A percentile compares a stretch with the other conserved stretches of the same genome.
Evolutionary conservation across 2,888 invertebrate species (phyloP).

Genomic region (Megastigmus dorsalis): DNA sequence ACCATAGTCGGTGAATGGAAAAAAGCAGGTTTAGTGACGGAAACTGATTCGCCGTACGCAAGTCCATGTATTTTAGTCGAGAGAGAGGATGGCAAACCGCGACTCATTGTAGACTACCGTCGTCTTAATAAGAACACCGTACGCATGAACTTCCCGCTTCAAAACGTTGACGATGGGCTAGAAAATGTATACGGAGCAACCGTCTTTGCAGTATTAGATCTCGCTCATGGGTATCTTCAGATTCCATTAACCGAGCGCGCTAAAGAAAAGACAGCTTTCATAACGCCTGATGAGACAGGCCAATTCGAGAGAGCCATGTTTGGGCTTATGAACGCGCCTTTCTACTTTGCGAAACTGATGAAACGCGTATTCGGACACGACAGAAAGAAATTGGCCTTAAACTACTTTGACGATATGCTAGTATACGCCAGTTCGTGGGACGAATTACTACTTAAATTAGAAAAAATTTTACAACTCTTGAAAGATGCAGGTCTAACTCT

Average conservation of each 20-base stretch:
- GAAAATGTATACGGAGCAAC: no score
- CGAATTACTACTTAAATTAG: constrained; percentile 57
- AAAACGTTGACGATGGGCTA: no score
- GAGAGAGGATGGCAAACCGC: no score
- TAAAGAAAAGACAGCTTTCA: no score
- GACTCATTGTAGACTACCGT: no score
- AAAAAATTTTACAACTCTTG: constrained; percentile 55
- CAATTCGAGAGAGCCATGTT: constrained; percentile 64
- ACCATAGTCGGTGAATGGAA: background rate
- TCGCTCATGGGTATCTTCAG: no score
- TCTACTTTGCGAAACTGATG: constrained; percentile 36
- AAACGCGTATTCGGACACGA: background rate
- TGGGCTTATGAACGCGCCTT: constrained; percentile 63
- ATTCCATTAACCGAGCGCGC: no score
- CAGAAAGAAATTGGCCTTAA: background rate
- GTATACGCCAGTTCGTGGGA: constrained; percentile 41
- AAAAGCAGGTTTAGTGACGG: background rate
- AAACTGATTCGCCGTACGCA: no score
- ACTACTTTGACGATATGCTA: constrained; percentile 29
- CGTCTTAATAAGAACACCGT: no score
- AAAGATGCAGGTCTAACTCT: constrained; percentile 59
- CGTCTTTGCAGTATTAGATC: no score
- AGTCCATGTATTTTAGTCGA: no score
- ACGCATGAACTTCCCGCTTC: no score
- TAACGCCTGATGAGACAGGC: constrained; percentile 63